Base-by-base conservation (phyloP, 1,140 invertebrate species). In the Anastrepha ludens region DNA sequence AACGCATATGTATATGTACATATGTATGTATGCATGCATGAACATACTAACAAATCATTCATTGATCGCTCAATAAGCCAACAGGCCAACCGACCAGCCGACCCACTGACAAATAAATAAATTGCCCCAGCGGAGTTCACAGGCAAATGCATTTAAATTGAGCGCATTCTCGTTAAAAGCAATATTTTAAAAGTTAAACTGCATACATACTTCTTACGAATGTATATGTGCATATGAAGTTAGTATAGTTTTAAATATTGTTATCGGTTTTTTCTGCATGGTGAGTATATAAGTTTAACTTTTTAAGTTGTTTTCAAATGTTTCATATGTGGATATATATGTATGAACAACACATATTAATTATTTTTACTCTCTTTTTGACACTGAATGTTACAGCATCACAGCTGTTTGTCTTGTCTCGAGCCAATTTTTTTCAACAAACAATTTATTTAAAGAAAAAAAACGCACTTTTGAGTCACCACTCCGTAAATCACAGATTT, bases 331-430 rank as follows among this genome's bases (percentile, higher is more conserved):
- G 11, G 4, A 67, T 67, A 67, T 67, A 20, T 39, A 67, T 67
- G 64, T 67, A 67, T 20, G n/a, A 0, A 39, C 29, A 29, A 58
- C 3, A 15, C 17, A 74, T 17, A 47, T 44, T n/a, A 17, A 13
- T 67, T 47, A 3, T 44, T 65, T 41, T 44, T 70, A 41, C 4
- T 44, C 65, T 70, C n/a, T 13, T 50, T 78, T 41, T 78, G n/a
- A 0, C 44, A 55, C 74, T 20, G n/a, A 11, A 17, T 15, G 13
- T 55, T 81, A 7, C n/a, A 74, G 6, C 70, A 0, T 39, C 41
- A 62, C 60, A 65, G 60, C 64, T 50, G 59, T 67, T 87, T 67
- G 39, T 67, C 13, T 87, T 39, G 20, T 65, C 55, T 67, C 39
- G 50, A 55, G 50, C 50, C 50, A 55, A 55, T 55, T 55, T 55